These are phyloP conservation scores for Quadroppia sp. DNA, from an alignment of 2,888 invertebrate genomes.

Conservation along the genomic window DNA sequence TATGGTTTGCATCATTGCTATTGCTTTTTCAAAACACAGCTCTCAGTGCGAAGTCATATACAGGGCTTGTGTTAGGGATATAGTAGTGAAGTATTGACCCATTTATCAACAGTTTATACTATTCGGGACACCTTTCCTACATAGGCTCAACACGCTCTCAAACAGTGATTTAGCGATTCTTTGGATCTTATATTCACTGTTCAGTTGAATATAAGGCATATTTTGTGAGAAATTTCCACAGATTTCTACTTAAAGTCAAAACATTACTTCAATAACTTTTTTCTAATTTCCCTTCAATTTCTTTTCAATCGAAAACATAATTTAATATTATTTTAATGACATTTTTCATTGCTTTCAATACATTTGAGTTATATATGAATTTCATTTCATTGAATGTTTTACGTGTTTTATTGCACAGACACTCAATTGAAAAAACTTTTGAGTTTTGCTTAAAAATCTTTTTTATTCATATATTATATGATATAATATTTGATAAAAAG, in stretches of 20 bases:
- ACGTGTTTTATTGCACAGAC: background rate
- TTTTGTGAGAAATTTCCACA: background rate
- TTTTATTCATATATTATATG: background rate
- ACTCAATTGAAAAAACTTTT: background rate
- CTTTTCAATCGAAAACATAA: background rate
- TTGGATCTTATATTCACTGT: background rate
- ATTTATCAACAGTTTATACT: slow-evolving; percentile 1
- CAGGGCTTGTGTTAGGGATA: background rate
- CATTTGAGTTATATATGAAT: background rate
- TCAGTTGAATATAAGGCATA: background rate
- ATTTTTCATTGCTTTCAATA: background rate
- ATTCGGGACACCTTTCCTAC: slow-evolving; percentile 13
- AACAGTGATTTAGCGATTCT: background rate
- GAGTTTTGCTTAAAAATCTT: background rate
- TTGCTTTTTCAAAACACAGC: background rate
- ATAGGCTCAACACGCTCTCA: background rate
- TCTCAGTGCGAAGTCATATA: background rate
- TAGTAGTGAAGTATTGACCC: slow-evolving; percentile 4
- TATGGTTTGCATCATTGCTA: slow-evolving; percentile 14
- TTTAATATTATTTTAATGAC: background rate
- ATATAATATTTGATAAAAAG: background rate
- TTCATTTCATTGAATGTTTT: background rate
- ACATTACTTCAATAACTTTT: slow-evolving; percentile 6
- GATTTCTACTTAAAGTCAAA: background rate
- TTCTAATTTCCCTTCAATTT: background rate